A percentile compares a stretch with the other conserved stretches of the same genome.
Conservation (phyloP, 2,113 vertebrate species). For the Scomber japonicus region DNA sequence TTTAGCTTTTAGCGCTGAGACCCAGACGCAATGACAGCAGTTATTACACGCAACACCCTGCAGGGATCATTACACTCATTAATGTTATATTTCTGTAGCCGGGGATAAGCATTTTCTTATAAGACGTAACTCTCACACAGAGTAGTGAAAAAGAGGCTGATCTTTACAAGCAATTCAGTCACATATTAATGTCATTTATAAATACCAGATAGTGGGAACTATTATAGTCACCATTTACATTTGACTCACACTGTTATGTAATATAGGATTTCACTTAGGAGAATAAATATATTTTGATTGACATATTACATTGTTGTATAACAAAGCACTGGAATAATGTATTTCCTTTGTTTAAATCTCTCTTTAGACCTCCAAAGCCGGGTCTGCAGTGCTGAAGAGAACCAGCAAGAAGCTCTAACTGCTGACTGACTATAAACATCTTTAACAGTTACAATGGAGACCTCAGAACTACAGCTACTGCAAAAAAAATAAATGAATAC, state of each 20-base stretch:
- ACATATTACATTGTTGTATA: background rate
- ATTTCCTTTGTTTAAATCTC: conserved; percentile 5
- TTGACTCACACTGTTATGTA: too few relatives aligned
- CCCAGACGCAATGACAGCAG: conserved; percentile 10
- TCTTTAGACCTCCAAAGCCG: conserved; percentile 69
- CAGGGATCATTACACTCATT: conserved; percentile 43
- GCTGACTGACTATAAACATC: conserved; percentile 27
- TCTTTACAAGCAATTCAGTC: conserved; percentile 1
- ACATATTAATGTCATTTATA: background rate
- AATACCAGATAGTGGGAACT: too few relatives aligned
- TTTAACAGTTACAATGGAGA: conserved; percentile 36
- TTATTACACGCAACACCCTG: conserved; percentile 38
- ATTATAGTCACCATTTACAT: too few relatives aligned
- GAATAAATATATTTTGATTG: background rate
- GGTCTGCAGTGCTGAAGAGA: conserved; percentile 71
- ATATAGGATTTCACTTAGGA: background rate
- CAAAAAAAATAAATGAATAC: conserved; percentile 64
- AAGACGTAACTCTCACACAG: background rate
- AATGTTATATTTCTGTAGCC: conserved; percentile 9
- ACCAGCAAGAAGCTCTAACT: conserved; percentile 79
- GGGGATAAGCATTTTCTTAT: background rate
- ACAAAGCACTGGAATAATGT: background rate
- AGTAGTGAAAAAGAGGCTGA: background rate
- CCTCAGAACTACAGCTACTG: conserved; percentile 3
- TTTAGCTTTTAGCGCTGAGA: conserved; percentile 9